These are phyloP conservation scores for Ferdinandea cuprea DNA, from an alignment of 2,888 invertebrate species.

Conservation along the genomic window DNA sequence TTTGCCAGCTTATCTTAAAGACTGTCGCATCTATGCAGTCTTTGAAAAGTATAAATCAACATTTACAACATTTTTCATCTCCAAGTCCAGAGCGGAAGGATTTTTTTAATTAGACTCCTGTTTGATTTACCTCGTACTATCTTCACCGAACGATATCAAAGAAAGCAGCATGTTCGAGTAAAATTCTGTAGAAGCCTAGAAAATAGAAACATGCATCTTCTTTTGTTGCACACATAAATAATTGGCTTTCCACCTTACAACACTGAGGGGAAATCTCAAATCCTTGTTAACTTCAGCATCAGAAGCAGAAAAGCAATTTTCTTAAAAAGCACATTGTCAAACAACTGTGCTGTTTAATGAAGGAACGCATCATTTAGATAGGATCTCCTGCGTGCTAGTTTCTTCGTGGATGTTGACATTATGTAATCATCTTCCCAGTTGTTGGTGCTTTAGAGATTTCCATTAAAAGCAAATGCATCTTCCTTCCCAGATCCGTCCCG, in stretches of 20 bases:
- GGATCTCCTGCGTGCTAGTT: neutral
- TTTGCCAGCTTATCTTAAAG: no score
- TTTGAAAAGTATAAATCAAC: no score
- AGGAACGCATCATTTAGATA: conserved; percentile 21
- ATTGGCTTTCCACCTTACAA: conserved; percentile 2
- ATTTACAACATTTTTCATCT: no score
- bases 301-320: conserved; percentile 22
- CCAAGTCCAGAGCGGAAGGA: no score
- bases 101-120: no score
- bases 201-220: neutral
- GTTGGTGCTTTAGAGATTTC: conserved; percentile 9
- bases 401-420: conserved; percentile 34
- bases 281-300: neutral
- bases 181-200: neutral
- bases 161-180: no score
- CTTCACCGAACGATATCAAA: no score
- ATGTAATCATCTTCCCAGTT: conserved; percentile 34
- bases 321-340: conserved; percentile 38
- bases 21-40: no score
- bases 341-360: conserved; percentile 26
- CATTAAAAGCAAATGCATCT: conserved; percentile 47
- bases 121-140: no score
- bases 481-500: neutral
- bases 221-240: conserved; percentile 1
- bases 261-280: neutral